Evolutionary conservation across 2,797 vertebrate genomes (phyloP), one percentile per base, ranked within the genome.

Genomic region (Dallia pectoralis): DNA sequence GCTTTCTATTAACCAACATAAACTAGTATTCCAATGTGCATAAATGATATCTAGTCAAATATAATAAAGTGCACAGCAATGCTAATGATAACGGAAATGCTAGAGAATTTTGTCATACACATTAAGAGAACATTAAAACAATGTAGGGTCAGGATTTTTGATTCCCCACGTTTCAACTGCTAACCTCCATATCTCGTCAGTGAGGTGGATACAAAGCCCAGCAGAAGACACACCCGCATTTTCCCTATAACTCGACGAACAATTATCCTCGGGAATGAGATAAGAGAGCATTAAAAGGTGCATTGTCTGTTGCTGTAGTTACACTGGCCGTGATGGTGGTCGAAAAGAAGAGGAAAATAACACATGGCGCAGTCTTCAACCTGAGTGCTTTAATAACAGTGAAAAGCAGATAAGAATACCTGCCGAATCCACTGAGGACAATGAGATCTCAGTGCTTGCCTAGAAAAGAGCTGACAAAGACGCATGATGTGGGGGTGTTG

Each of bases 381-480:
- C 67, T 59, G 53, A 72, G 77, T 70, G 74, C 64, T 84, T 80
- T 77, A 79, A 81, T 71, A 74, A 80, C 73, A 71, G 59, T 71
- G 14, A 12, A 29, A 56, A 22, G 49, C 30, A 32, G 49, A 33
- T 36, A 56, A 30, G 51, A 53, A n/a, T 27, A 19, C n/a, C 6
- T 14, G 53, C 49, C 33, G 64, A 36, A 22, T 32, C 68, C 16
- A 51, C 19, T 70, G 33, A 68, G 40, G 68, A 33, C 3, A 40
- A 64, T 12, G 32, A 76, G 70, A 4, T 32, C 27, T 53, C 47
- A 44, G 22, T 19, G 27, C 9, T 18, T 12, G 25, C 25, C 67
- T 69, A 29, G 29, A 5, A 51, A 6, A 22, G 22, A 65, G 63
- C 11, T 56, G 15, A 5, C 62, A 14, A 79, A 73, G 9, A 30